Evolutionary conservation across 1,140 invertebrate genomes (phyloP).

Genomic region (Tetranychus cinnabarinus): DNA sequence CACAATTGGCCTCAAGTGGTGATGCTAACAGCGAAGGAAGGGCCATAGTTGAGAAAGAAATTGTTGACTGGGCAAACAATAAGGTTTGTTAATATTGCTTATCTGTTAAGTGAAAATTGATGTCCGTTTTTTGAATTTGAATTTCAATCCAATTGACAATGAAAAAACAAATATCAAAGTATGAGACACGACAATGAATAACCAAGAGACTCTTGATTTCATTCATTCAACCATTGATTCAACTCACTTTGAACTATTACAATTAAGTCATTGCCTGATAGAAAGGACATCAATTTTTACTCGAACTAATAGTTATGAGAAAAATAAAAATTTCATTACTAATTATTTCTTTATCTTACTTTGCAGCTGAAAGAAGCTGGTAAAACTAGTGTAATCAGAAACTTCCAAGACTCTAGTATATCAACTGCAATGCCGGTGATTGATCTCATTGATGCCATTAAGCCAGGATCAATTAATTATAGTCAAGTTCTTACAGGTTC

Average conservation of each 20-base stretch:
- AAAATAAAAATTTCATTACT: neutral
- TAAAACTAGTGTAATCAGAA: conserved; percentile 51
- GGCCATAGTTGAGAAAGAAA: conserved; percentile 79
- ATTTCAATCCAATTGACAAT: neutral
- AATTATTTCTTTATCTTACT: neutral
- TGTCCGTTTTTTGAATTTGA: neutral
- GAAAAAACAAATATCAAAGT: no score
- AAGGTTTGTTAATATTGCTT: conserved; percentile 34
- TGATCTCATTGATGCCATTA: conserved; percentile 87
- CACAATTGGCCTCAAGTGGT: conserved; percentile 44
- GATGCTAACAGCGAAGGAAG: conserved; percentile 28
- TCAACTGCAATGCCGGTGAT: conserved; percentile 66
- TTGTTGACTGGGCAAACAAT: conserved; percentile 88
- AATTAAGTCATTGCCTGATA: no score
- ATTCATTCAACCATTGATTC: no score
- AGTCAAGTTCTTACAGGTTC: conserved; percentile 53
- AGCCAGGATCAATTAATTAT: conserved; percentile 84
- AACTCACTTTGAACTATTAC: no score
- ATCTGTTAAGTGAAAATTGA: neutral
- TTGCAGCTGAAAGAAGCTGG: conserved; percentile 32
- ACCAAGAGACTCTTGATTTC: no score
- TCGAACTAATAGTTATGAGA: neutral
- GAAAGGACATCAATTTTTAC: neutral
- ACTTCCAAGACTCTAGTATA: conserved; percentile 67
- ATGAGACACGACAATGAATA: no score